A percentile compares a stretch with the other conserved stretches of the same genome.
Conservation (phyloP, 2,888 invertebrate species). For the Tortrix viridana region DNA sequence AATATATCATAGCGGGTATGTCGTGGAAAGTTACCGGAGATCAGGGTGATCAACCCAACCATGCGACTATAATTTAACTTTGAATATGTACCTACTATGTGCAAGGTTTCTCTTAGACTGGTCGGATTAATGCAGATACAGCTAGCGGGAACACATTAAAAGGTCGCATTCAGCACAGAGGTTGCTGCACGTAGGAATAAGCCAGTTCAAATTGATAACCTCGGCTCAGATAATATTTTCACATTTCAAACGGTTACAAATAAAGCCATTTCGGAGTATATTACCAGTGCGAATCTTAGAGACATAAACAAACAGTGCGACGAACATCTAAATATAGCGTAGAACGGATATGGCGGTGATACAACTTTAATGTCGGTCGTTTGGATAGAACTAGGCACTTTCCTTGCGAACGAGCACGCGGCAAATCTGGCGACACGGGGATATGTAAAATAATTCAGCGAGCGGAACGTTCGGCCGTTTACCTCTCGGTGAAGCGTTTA, state of each 20-base stretch:
- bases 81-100: neutral
- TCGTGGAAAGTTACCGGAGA: conserved; percentile 4
- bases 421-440: conserved; percentile 50
- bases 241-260: conserved; percentile 7
- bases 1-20: conserved; percentile 8
- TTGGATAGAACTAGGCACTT: conserved; percentile 42
- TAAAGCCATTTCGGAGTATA: conserved; percentile 18
- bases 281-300: conserved; percentile 17
- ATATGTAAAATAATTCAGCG: conserved; percentile 62
- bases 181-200: conserved; percentile 1
- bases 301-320: conserved; percentile 22
- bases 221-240: conserved; percentile 18
- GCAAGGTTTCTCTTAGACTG: neutral
- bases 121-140: conserved; percentile 10
- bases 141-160: neutral
- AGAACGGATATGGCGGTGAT: conserved; percentile 25
- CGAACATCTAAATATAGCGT: conserved; percentile 28
- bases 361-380: conserved; percentile 43
- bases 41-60: neutral
- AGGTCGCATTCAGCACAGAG: conserved; percentile 2
- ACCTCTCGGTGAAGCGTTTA: conserved; percentile 52
- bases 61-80: conserved; percentile 10
- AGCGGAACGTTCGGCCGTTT: conserved; percentile 55
- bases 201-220: conserved; percentile 12
- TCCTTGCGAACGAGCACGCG: conserved; percentile 46